A percentile compares a stretch with the other conserved stretches of the same genome.
Conservation (phyloP, 2,888 invertebrate species). For the Ypsolopha scabrella region DNA sequence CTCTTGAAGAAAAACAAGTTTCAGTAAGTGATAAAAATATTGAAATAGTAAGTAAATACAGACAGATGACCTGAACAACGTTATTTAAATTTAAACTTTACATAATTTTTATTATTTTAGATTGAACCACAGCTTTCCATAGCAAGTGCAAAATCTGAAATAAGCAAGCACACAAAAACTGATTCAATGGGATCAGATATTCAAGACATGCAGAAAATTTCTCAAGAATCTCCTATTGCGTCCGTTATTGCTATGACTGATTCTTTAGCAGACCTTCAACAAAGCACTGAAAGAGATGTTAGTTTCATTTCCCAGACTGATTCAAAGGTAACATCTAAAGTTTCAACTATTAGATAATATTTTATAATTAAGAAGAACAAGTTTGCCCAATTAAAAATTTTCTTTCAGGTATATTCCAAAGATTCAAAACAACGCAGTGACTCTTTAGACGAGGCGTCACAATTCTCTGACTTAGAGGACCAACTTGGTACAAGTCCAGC, state of each 20-base stretch:
- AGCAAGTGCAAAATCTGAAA: slow-evolving; percentile 49
- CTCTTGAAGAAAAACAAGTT: slow-evolving; percentile 49
- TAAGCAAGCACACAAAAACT: slow-evolving; percentile 54
- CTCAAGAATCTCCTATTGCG: slow-evolving; percentile 48
- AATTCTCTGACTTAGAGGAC: slow-evolving; percentile 63
- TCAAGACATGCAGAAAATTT: slow-evolving; percentile 42
- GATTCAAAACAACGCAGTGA: slow-evolving; percentile 63
- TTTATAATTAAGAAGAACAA: too few relatives aligned
- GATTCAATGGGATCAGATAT: slow-evolving; percentile 56
- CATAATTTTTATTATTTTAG: slow-evolving; percentile 18
- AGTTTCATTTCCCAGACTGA: slow-evolving; percentile 64
- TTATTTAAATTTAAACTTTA: too few relatives aligned
- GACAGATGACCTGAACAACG: background rate
- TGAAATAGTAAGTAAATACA: background rate
- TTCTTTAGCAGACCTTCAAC: slow-evolving; percentile 57
- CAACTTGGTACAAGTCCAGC: slow-evolving; percentile 55
- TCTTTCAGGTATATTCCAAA: slow-evolving; percentile 46
- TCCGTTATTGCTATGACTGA: slow-evolving; percentile 56
- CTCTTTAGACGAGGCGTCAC: slow-evolving; percentile 60
- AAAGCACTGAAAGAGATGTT: slow-evolving; percentile 59
- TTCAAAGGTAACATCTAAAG: slow-evolving; percentile 41
- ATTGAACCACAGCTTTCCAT: slow-evolving; percentile 43
- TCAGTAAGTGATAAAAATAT: slow-evolving; percentile 30
- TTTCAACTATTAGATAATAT: too few relatives aligned
- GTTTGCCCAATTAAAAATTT: background rate